Evolutionary conservation across 2,888 invertebrate genomes (phyloP).

Genomic region (Lapara coniferarum): DNA sequence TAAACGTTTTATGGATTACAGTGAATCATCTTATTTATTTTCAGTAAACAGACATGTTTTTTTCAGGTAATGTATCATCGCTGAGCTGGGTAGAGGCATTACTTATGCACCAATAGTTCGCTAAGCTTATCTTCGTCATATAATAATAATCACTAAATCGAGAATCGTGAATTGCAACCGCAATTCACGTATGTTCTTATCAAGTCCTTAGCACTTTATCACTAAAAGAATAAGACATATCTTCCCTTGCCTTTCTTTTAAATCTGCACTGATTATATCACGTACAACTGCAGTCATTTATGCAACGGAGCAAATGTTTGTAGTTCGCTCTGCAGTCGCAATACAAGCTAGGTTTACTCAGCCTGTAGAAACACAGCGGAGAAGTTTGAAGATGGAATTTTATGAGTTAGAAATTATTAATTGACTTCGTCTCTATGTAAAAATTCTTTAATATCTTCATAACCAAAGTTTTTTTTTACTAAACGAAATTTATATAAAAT

Average conservation of each 20-base stretch:
- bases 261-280: constrained; percentile 1
- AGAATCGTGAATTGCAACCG: no score
- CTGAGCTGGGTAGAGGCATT: no score
- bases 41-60: no score
- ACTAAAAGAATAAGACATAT: no score
- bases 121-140: no score
- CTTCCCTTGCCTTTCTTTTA: background rate
- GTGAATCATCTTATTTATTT: no score
- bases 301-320: constrained; percentile 13
- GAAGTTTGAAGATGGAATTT: constrained; percentile 3
- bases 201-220: no score
- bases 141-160: no score
- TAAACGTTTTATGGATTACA: no score
- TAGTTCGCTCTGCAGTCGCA: constrained; percentile 3
- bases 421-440: background rate
- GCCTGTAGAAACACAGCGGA: constrained; percentile 1
- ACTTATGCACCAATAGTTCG: no score
- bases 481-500: no score
- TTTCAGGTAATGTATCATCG: background rate
- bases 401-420: background rate
- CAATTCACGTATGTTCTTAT: no score
- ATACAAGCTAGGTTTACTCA: constrained; percentile 11
- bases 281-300: constrained; percentile 16
- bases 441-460: background rate
- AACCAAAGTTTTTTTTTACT: background rate